Evolutionary conservation across 1,140 invertebrate species (phyloP).

Genomic region (Adoxophyes honmai): DNA sequence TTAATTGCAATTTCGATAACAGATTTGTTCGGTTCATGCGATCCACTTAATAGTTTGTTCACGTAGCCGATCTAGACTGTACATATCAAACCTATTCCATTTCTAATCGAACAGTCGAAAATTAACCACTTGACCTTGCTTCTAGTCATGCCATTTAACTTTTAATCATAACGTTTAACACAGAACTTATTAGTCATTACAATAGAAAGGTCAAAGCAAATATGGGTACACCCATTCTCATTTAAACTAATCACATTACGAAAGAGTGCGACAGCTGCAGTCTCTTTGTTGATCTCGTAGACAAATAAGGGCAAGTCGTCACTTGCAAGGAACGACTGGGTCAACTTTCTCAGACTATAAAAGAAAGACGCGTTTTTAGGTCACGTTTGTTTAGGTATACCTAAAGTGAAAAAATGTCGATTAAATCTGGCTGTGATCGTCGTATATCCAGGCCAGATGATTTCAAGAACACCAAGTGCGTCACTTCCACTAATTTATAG

Average conservation of each 20-base stretch:
- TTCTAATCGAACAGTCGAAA: too few species aligned
- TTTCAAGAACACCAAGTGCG: slow-evolving; percentile 6
- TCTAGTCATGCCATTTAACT: background rate
- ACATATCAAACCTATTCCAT: too few species aligned
- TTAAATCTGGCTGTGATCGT: background rate
- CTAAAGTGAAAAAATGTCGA: too few species aligned
- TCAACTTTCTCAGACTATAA: slow-evolving; percentile 1
- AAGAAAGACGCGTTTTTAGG: background rate
- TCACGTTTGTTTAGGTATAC: background rate
- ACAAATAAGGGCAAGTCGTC: background rate
- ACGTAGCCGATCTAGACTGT: background rate
- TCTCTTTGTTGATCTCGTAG: background rate
- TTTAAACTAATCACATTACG: background rate
- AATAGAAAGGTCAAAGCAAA: slow-evolving; percentile 13
- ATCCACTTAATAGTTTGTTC: background rate
- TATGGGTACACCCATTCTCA: background rate
- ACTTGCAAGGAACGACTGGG: background rate
- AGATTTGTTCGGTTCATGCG: background rate
- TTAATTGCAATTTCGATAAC: background rate
- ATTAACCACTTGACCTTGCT: background rate
- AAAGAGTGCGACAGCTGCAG: slow-evolving; percentile 8
- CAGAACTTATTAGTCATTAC: slow-evolving; percentile 7
- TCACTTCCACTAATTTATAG: background rate
- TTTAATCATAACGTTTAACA: background rate
- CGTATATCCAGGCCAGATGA: slow-evolving; percentile 1